Evolutionary conservation across 2,888 invertebrate genomes (phyloP), one percentile per base, ranked within the genome.

Genomic region (Tethea ocularis): DNA sequence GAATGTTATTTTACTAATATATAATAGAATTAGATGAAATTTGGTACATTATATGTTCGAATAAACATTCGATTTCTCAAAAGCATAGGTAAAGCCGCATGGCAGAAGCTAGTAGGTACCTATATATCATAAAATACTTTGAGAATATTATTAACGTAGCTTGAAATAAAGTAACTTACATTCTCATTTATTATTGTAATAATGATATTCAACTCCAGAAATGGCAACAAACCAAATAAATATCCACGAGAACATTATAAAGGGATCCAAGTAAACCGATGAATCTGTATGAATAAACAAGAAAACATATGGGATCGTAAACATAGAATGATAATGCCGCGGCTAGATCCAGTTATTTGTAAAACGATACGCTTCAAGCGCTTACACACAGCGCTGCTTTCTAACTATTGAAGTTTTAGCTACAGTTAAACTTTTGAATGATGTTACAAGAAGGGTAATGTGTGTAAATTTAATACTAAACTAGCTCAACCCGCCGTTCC

Each of bases 301-400:
- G 68, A 8, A 54, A 72, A 72, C 57, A 57, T 77, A 77, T 72
- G 69, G 69, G 64, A 61, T 74, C 72, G 62, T 77, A 71, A 74
- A 76, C 68, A 72, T 72, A 62, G 69, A 72, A 77, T 76, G 71
- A 72, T 74, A 77, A 75, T 74, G 63, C 66, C 46, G 51, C 51
- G 51, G 58, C 61, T 66, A 57, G 57, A 26, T 24, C 52, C 29
- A 52, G 62, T 62, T 67, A 17, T 52, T 17, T 26, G 26, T 52
- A 52, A 52, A n/a, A 56, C 22, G 23, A 26, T 17, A 57, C 20
- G 36, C 11, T 52, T 33, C 29, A 29, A 20, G 8, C 17, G 17
- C 46, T 46, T 46, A 20, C 46, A 46, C 20, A 20, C 10, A 46
- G 46, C 46, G 20, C 46, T 38, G n/a, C n/a, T n/a, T 36, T 36